Percentiles rank a stretch among this genome's conserved stretches.
Conservation (phyloP, 2,797 vertebrate genomes). For the Clarias pachynema region DNA sequence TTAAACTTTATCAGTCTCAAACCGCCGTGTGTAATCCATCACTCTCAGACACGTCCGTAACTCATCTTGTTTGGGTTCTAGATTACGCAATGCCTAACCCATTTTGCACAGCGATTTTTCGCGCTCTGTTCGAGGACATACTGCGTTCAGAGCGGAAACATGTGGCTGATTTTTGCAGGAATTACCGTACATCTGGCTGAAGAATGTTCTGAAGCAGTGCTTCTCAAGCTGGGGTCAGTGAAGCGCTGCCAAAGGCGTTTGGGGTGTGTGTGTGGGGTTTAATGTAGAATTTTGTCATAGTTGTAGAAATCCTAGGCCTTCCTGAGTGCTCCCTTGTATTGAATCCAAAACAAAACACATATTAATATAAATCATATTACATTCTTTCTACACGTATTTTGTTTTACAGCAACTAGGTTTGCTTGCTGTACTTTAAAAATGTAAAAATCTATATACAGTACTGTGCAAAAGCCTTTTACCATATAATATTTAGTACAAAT, state of each 20-base stretch:
- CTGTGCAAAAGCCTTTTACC: no score
- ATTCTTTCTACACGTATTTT: no score
- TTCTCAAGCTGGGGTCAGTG: background rate
- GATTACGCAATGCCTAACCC: background rate
- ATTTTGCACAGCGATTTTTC: background rate
- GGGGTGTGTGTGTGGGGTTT: background rate
- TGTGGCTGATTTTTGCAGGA: background rate
- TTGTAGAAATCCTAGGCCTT: background rate
- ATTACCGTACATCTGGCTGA: background rate
- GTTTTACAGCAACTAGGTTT: no score
- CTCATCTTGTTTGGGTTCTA: background rate
- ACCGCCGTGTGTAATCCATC: slow-evolving; percentile 1
- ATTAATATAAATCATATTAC: background rate
- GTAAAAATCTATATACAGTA: no score
- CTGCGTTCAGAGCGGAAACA: background rate
- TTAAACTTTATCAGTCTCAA: background rate
- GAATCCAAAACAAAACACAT: background rate
- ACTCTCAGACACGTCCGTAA: background rate
- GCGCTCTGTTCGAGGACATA: background rate
- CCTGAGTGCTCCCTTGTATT: background rate
- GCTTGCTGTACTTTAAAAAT: no score
- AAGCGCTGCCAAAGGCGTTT: background rate
- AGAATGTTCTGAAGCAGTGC: background rate
- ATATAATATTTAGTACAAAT: no score
- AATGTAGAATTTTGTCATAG: background rate